Evolutionary conservation across 2,113 vertebrate species (phyloP).

Genomic region (Otocyon megalotis): DNA sequence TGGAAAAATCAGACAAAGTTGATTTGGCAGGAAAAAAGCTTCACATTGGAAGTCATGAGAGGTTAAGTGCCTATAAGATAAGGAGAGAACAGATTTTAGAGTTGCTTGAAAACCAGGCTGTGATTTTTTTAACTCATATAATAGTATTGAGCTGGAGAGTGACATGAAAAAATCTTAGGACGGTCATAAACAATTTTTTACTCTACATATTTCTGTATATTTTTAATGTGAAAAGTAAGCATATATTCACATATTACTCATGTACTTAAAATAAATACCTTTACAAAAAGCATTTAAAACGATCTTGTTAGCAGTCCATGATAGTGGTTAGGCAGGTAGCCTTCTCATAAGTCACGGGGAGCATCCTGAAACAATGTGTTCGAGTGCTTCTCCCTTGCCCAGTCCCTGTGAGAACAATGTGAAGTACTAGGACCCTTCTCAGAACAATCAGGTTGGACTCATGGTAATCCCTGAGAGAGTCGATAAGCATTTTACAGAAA

Average conservation of each 20-base stretch:
- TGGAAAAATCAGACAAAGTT: not conserved
- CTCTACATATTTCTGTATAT: not conserved
- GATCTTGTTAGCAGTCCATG: not conserved
- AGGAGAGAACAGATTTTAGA: not conserved
- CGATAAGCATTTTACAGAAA: constrained; percentile 24
- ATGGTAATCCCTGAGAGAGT: not conserved
- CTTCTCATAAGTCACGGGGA: too few species aligned
- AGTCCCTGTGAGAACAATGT: not conserved
- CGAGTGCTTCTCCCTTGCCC: accelerated
- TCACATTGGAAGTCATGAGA: not conserved
- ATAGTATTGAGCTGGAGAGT: not conserved
- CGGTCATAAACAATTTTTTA: not conserved
- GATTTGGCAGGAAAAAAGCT: not conserved
- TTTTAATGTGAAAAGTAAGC: not conserved
- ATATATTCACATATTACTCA: not conserved
- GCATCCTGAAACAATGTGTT: too few species aligned
- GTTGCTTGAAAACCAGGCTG: not conserved
- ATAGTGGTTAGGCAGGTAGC: not conserved
- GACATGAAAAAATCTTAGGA: not conserved
- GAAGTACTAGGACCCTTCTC: not conserved
- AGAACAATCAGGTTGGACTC: not conserved
- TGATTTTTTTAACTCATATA: not conserved
- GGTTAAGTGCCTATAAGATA: not conserved
- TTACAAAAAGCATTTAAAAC: not conserved
- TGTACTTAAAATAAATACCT: not conserved